Percentiles rank a stretch among this genome's conserved stretches.
Conservation (phyloP, 2,797 vertebrate genomes). For the Calcarius lapponicus region DNA sequence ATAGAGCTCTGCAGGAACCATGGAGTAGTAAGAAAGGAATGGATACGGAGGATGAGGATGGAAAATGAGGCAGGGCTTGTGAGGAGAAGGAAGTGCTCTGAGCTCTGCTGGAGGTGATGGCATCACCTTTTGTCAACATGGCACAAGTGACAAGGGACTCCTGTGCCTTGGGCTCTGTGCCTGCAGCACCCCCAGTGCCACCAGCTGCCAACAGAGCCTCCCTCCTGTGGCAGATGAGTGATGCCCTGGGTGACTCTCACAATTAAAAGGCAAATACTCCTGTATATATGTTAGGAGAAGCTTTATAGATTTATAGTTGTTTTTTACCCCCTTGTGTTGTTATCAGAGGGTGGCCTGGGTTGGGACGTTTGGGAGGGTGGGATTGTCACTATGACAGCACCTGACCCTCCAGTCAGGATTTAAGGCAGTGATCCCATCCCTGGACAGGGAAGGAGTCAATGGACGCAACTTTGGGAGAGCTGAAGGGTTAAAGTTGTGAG, state of each 20-base stretch:
- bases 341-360: not conserved
- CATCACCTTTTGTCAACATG: not conserved
- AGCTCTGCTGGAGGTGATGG: not conserved
- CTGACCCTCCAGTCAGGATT: not conserved
- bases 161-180: not conserved
- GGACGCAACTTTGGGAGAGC: not conserved
- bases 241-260: not conserved
- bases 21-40: not conserved
- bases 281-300: not conserved
- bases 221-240: not conserved
- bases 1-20: not conserved
- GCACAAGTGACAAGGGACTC: not conserved
- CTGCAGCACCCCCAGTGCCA: not conserved
- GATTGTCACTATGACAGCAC: no score
- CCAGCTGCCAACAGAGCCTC: not conserved
- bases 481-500: not conserved
- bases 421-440: fast-evolving
- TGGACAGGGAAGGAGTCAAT: not conserved
- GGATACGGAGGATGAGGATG: not conserved
- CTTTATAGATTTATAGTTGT: not conserved
- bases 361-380: not conserved
- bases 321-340: not conserved
- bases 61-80: not conserved
- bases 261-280: not conserved
- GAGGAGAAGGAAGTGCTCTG: not conserved